phyloP scores from a whole-genome alignment of 2,113 vertebrate species.

The Potamarius usumacintae region DNA sequence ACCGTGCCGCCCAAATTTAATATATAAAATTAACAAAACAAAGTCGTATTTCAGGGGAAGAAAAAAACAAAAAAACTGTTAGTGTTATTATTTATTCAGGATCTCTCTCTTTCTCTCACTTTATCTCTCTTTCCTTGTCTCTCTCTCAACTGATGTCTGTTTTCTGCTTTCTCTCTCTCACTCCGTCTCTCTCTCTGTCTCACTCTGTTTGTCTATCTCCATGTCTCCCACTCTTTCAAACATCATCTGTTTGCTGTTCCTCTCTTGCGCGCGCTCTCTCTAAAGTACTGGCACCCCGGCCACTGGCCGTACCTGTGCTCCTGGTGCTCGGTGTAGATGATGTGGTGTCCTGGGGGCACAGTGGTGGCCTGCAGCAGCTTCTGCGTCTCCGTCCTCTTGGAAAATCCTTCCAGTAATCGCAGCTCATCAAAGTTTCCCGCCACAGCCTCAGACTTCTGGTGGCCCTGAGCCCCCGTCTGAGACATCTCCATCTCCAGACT shows the following conservation, averaged over 20 bases:
- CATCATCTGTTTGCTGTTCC: too few species aligned
- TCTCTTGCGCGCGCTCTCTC: neutral
- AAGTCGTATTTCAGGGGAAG: too few species aligned
- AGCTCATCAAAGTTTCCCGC: conserved; percentile 77
- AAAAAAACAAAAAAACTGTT: too few species aligned
- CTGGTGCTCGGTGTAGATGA: conserved; percentile 65
- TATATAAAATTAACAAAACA: too few species aligned
- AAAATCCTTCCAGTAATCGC: conserved; percentile 77
- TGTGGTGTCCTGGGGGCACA: conserved; percentile 64
- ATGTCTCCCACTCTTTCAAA: neutral
- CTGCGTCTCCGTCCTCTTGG: conserved; percentile 70
- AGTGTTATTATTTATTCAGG: too few species aligned
- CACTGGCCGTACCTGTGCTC: conserved; percentile 66
- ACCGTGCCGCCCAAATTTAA: too few species aligned
- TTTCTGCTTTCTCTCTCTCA: neutral
- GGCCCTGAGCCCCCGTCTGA: conserved; percentile 65
- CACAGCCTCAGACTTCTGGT: conserved; percentile 61
- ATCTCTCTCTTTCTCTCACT: neutral
- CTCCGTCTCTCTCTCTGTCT: neutral
- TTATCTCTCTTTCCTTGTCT: neutral
- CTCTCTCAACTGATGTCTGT: neutral
- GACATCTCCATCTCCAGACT: conserved; percentile 80
- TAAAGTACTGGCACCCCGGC: neutral
- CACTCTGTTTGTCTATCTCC: neutral
- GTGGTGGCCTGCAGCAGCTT: conserved; percentile 71